Conservation (phyloP, 2,888 invertebrate species). For the Teinopalpus imperialis region DNA sequence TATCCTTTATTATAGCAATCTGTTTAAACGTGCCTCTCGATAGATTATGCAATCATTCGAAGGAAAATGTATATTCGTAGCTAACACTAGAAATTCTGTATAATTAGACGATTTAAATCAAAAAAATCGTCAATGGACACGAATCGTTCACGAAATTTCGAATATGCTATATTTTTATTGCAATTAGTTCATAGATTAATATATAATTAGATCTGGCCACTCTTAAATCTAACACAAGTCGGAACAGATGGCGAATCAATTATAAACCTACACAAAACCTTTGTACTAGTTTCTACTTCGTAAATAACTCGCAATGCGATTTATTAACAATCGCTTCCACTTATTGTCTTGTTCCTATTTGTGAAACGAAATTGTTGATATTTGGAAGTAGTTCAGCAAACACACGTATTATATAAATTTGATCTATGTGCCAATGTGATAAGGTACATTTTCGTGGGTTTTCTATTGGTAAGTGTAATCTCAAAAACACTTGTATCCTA, state of each 20-base stretch:
- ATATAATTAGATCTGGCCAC: no score
- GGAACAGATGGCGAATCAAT: conserved; percentile 7
- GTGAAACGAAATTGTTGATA: conserved; percentile 23
- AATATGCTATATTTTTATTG: no score
- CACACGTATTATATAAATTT: background rate
- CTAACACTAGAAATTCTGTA: no score
- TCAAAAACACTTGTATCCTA: conserved; percentile 20
- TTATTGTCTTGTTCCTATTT: conserved; percentile 6
- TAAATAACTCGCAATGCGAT: conserved; percentile 3
- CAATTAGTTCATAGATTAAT: no score
- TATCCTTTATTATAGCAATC: no score
- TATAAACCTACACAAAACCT: conserved; percentile 3
- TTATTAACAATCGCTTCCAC: conserved; percentile 9
- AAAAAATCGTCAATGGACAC: no score
- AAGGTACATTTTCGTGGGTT: background rate
- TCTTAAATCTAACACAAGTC: background rate
- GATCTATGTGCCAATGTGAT: background rate
- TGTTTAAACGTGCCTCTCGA: no score
- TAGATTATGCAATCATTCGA: no score
- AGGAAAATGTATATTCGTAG: no score
- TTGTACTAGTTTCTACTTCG: background rate
- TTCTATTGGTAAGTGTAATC: conserved; percentile 7
- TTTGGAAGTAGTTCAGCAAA: conserved; percentile 11
- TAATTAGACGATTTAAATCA: no score
- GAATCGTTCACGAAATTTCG: no score